Percentiles rank a stretch among this genome's conserved stretches.
These are phyloP conservation scores for Falco naumanni DNA, from an alignment of 2,797 vertebrate species.

Conservation along the genomic window DNA sequence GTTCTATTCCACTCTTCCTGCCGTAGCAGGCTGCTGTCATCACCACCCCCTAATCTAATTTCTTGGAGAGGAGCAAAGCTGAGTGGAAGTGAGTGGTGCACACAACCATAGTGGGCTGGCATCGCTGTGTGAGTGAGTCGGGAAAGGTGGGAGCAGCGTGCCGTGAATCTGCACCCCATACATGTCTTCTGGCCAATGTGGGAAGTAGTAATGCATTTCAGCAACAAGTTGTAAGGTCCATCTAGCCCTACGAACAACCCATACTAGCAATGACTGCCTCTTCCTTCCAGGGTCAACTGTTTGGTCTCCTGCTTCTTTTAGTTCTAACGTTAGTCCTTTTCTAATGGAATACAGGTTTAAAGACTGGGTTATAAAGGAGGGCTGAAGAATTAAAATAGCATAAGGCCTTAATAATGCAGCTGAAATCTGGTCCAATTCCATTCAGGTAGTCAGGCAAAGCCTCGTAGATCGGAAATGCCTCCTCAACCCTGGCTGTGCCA, in stretches of 20 bases:
- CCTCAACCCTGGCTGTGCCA: not conserved
- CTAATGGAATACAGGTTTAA: not conserved
- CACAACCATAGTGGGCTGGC: not conserved
- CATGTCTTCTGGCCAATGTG: not conserved
- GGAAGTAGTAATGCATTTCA: not conserved
- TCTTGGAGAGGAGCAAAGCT: not conserved
- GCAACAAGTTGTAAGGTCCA: not conserved
- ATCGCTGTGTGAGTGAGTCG: rapidly evolving
- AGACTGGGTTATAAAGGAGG: not conserved
- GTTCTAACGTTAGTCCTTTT: not conserved
- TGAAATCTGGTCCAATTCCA: not conserved
- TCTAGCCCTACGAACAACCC: not conserved
- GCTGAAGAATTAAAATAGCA: not conserved
- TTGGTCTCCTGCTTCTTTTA: not conserved
- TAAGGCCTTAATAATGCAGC: not conserved
- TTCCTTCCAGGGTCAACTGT: not conserved
- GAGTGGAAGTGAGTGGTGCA: not conserved
- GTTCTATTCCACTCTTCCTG: not conserved
- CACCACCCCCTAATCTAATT: not conserved
- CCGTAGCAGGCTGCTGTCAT: not conserved
- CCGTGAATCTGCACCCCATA: not conserved
- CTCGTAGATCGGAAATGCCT: not conserved
- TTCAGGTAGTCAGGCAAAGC: not conserved
- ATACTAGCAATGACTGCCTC: not conserved
- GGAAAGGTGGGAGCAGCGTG: not conserved